phyloP scores from a whole-genome alignment of 2,888 invertebrate genomes.

The Trichopria drosophilae region DNA sequence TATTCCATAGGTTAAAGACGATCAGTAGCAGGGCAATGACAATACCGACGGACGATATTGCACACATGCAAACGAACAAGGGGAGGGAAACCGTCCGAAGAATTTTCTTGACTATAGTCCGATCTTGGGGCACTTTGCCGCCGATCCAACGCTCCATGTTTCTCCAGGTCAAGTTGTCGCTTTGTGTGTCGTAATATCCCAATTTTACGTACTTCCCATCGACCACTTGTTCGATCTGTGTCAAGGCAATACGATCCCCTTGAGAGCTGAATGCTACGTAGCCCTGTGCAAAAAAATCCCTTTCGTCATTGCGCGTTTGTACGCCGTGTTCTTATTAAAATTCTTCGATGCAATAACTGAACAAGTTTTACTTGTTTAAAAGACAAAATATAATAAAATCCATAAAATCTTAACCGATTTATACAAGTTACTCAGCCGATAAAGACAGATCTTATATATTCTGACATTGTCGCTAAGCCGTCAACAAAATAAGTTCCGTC shows the following conservation, averaged over 20 bases:
- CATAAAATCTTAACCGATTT: no score
- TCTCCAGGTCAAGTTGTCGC: constrained; percentile 93
- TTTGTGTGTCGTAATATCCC: constrained; percentile 95
- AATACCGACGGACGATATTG: constrained; percentile 87
- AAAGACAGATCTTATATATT: no score
- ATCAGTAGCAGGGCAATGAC: constrained; percentile 82
- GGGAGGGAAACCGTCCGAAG: constrained; percentile 86
- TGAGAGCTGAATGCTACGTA: constrained; percentile 97
- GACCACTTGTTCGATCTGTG: constrained; percentile 95
- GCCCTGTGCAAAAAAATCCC: constrained; percentile 70
- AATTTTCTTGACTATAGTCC: constrained; percentile 85
- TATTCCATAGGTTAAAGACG: constrained; percentile 89
- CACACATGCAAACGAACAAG: constrained; percentile 91
- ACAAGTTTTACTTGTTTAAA: no score
- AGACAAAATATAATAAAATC: no score
- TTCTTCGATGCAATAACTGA: no score
- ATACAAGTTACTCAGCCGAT: no score
- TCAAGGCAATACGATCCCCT: constrained; percentile 97
- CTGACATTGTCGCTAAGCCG: no score
- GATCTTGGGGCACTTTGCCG: constrained; percentile 90
- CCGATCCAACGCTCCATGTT: constrained; percentile 90
- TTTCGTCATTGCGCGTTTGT: no score
- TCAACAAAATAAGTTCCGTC: no score
- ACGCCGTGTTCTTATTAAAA: no score
- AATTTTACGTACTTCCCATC: constrained; percentile 92